These are phyloP conservation scores for Megalopta genalis DNA, from an alignment of 1,140 invertebrate genomes.

Conservation along the genomic window DNA sequence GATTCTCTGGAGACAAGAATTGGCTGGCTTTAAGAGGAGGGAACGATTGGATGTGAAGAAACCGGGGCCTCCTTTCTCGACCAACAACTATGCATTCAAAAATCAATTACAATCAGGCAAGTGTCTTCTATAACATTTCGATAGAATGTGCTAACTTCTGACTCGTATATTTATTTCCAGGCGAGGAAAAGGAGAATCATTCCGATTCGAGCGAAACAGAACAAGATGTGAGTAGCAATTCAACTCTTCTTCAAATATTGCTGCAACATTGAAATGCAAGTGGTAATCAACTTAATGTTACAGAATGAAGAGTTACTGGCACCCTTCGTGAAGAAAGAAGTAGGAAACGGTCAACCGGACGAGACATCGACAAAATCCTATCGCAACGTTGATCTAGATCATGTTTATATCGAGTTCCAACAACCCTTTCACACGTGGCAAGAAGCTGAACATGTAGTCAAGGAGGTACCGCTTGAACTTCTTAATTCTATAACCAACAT, in stretches of 20 bases:
- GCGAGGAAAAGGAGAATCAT: conserved; percentile 19
- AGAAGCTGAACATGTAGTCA: conserved; percentile 71
- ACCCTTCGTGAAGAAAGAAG: conserved; percentile 78
- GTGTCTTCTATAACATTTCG: neutral
- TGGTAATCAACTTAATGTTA: conserved; percentile 6
- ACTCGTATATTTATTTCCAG: conserved; percentile 1
- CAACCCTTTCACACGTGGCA: conserved; percentile 74
- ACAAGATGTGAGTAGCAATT: conserved; percentile 38
- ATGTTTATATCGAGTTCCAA: conserved; percentile 85
- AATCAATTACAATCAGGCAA: conserved; percentile 59
- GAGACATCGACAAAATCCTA: conserved; percentile 75
- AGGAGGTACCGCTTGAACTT: conserved; percentile 17
- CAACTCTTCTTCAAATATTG: too few species aligned
- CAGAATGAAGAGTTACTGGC: conserved; percentile 60
- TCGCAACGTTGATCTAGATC: conserved; percentile 84
- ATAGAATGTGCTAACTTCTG: neutral
- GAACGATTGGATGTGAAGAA: conserved; percentile 97
- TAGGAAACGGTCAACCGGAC: conserved; percentile 66
- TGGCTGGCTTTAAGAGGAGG: conserved; percentile 87
- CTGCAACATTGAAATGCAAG: too few species aligned
- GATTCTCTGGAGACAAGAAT: conserved; percentile 69
- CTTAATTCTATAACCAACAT: neutral
- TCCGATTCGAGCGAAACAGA: conserved; percentile 1
- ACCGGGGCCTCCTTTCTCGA: conserved; percentile 89
- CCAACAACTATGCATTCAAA: conserved; percentile 82